Conservation (phyloP, 2,797 vertebrate genomes). For the Neoniphon sammara region DNA sequence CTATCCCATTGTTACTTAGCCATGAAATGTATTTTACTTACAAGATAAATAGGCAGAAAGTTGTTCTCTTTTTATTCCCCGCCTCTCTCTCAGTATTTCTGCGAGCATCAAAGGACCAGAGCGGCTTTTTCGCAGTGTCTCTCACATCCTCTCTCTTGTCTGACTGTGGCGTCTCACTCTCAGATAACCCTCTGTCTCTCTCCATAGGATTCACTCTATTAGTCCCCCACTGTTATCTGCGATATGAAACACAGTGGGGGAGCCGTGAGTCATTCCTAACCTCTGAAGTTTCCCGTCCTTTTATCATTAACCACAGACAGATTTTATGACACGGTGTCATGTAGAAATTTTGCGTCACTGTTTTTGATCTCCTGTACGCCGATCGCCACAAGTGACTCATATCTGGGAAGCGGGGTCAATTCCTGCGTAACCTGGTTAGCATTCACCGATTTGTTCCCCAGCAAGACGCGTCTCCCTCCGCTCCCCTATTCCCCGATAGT, state of each 20-base stretch:
- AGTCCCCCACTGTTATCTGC: conserved; percentile 46
- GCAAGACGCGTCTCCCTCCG: conserved; percentile 1
- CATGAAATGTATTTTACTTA: conserved; percentile 53
- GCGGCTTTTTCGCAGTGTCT: conserved; percentile 18
- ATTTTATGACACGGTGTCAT: conserved; percentile 38
- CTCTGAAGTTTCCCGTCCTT: conserved; percentile 40
- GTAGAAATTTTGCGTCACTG: conserved; percentile 48
- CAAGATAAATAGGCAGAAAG: conserved; percentile 51
- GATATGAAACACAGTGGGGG: conserved; percentile 51
- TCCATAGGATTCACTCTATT: conserved; percentile 52
- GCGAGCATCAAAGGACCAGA: conserved; percentile 22
- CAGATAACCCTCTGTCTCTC: conserved; percentile 52
- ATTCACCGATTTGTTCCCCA: conserved; percentile 8
- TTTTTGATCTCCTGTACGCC: conserved; percentile 18
- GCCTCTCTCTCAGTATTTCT: conserved; percentile 29
- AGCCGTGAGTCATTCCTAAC: conserved; percentile 58
- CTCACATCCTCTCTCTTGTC: conserved; percentile 31
- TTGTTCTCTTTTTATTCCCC: conserved; percentile 35
- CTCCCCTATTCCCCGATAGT: background rate
- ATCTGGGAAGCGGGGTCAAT: conserved; percentile 35
- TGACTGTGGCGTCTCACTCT: conserved; percentile 26
- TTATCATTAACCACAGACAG: conserved; percentile 48
- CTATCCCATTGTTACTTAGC: conserved; percentile 36
- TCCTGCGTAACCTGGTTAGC: background rate
- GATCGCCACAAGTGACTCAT: conserved; percentile 52